Evolutionary conservation across 2,113 vertebrate genomes (phyloP), one percentile per base, ranked within the genome.

Genomic region (Leucopternis melanops): DNA sequence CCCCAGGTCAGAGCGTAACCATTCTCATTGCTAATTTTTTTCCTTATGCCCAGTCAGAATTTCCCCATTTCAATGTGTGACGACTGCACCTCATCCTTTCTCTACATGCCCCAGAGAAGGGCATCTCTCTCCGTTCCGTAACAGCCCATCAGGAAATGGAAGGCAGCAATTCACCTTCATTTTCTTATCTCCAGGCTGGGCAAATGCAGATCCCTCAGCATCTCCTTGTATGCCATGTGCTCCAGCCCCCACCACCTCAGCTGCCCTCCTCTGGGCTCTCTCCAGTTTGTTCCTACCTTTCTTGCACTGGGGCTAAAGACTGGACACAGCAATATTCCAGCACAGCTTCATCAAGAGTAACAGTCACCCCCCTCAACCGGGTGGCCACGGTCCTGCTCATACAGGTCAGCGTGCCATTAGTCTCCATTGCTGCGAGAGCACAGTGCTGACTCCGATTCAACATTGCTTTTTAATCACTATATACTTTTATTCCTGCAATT

Each of bases 361-460:
- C 3, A 47, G 55, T 36, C 31, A 11, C 5, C 25, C 6, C 11
- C 13, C 44, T 63, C 71, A 63, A 26, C 4, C 0, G 0, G 17
- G 20, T 11, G 9, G 27, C 54, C 47, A 66, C 0, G 0, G 26
- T 74, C 49, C 21, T 58, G 36, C 42, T 23, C 22, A 32, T 20
- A 15, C 13, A 40, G n/a, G 32, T 61, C 57, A 49, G n/a, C 8
- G 36, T 5, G 14, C 10, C 10, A 20, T 26, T 27, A 57, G 70
- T 5, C 75, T 50, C 70, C 32, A 27, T 10, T 1, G 0, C 45
- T 17, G 17, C 36, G 78, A 71, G 18, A 71, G 13, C 38, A 40
- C 23, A 6, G 36, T 11, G 26, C 26, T 58, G 25, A 58, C n/a
- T 61, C 26, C 0, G 0, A 55, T 13, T 40, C 47, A 57, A 22